A percentile compares a stretch with the other conserved stretches of the same genome.
These are phyloP conservation scores for Eulacestoma nigropectus DNA, from an alignment of 2,113 vertebrate genomes.

Conservation along the genomic window DNA sequence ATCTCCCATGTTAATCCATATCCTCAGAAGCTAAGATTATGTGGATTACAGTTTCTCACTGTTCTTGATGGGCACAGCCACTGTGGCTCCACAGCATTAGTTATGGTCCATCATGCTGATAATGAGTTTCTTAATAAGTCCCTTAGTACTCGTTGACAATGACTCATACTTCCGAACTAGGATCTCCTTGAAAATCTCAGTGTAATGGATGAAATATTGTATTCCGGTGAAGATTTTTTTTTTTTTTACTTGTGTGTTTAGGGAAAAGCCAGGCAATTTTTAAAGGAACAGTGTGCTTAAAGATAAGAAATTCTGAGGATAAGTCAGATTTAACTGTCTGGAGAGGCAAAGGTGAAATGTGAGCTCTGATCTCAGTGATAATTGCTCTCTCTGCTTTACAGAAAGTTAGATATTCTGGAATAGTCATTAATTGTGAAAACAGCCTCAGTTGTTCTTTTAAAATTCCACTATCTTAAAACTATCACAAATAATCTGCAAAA, in stretches of 20 bases:
- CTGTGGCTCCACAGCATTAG: conserved; percentile 34
- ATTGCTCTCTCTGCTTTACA: not conserved
- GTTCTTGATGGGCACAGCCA: not conserved
- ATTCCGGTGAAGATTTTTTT: not conserved
- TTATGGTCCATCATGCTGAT: conserved; percentile 46
- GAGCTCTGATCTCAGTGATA: not conserved
- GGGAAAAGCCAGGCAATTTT: not conserved
- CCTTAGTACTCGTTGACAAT: conserved; percentile 40
- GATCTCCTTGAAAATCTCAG: conserved; percentile 4
- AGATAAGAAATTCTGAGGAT: not conserved
- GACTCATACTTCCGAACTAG: conserved; percentile 42
- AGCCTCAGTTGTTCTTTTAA: not conserved
- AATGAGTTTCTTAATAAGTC: conserved; percentile 62
- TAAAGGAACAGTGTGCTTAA: not conserved
- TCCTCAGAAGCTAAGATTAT: not conserved
- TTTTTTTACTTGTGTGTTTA: not conserved
- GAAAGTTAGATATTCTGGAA: not conserved
- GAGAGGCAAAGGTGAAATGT: not conserved
- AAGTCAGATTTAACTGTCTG: not conserved
- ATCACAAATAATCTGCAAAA: not conserved
- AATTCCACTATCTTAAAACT: not conserved
- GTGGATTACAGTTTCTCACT: not conserved
- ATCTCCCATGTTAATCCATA: not conserved
- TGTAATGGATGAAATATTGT: not conserved
- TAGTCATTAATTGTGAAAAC: not conserved